Percentiles rank a stretch among this genome's conserved stretches.
Conservation (phyloP, 2,888 invertebrate species). For the Drosophila emarginata region DNA sequence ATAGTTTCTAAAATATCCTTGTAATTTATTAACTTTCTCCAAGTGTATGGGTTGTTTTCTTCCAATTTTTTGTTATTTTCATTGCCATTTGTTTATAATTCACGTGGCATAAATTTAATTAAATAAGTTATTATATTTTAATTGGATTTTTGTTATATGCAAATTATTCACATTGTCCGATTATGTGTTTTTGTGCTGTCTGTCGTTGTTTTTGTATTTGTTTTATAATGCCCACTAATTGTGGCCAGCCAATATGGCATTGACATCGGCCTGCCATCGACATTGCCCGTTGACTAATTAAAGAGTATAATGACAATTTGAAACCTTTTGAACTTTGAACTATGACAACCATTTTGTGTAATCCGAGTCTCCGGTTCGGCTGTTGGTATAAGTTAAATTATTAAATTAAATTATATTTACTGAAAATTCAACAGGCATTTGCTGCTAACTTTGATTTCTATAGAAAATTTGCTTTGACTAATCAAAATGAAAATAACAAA, state of each 20-base stretch:
- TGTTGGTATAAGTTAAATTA: not conserved
- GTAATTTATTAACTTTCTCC: not conserved
- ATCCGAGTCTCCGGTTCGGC: slow-evolving; percentile 20
- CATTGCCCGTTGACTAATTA: slow-evolving; percentile 10
- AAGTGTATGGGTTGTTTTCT: not conserved
- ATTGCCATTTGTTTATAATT: slow-evolving; percentile 22
- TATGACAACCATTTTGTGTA: slow-evolving; percentile 22
- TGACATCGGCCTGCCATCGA: slow-evolving; percentile 9
- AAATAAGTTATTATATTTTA: slow-evolving; percentile 70
- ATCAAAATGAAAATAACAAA: no score
- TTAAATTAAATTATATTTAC: no score
- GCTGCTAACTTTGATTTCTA: no score
- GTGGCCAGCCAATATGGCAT: slow-evolving; percentile 31
- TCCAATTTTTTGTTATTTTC: not conserved
- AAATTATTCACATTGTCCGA: slow-evolving; percentile 32
- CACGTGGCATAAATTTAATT: slow-evolving; percentile 62
- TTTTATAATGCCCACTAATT: slow-evolving; percentile 31
- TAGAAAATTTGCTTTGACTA: no score
- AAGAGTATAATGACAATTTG: slow-evolving; percentile 9
- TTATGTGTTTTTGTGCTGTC: slow-evolving; percentile 1
- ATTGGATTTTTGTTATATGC: slow-evolving; percentile 61
- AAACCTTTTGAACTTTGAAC: slow-evolving; percentile 13
- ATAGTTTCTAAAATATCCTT: not conserved
- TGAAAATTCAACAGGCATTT: no score
- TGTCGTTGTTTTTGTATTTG: slow-evolving; percentile 18